Conservation (phyloP, 2,113 vertebrate species). For the Tetrax tetrax region DNA sequence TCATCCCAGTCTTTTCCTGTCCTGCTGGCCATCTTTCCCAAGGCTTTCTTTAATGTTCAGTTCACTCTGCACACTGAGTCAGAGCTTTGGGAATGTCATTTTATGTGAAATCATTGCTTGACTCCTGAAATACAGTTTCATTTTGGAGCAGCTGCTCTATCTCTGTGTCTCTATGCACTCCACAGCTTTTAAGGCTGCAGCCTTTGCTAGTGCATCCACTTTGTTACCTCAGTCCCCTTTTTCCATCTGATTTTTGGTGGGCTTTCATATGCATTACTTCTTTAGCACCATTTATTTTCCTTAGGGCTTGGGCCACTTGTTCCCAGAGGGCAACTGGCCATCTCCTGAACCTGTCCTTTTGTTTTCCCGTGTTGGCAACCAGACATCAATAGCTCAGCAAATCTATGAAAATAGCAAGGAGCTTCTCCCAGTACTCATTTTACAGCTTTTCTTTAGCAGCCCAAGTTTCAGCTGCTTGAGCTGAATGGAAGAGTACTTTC, state of each 20-base stretch:
- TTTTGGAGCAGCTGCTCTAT: neutral
- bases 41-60: neutral
- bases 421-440: neutral
- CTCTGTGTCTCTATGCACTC: neutral
- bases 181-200: neutral
- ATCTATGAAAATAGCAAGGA: neutral
- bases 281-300: neutral
- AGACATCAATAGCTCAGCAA: neutral
- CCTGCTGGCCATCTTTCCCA: neutral
- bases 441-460: neutral
- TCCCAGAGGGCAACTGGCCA: neutral
- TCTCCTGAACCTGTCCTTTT: neutral
- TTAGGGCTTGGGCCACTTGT: neutral
- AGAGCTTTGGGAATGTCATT: neutral
- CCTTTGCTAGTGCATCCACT: neutral
- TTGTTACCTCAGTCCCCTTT: neutral
- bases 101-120: neutral
- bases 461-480: neutral
- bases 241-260: neutral
- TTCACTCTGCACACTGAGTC: neutral
- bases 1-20: neutral
- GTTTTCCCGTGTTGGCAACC: neutral
- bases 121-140: neutral
- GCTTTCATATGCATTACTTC: neutral
- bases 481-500: neutral